Evolutionary conservation across 2,888 invertebrate genomes (phyloP).

Genomic region (Heliothis peltigera): DNA sequence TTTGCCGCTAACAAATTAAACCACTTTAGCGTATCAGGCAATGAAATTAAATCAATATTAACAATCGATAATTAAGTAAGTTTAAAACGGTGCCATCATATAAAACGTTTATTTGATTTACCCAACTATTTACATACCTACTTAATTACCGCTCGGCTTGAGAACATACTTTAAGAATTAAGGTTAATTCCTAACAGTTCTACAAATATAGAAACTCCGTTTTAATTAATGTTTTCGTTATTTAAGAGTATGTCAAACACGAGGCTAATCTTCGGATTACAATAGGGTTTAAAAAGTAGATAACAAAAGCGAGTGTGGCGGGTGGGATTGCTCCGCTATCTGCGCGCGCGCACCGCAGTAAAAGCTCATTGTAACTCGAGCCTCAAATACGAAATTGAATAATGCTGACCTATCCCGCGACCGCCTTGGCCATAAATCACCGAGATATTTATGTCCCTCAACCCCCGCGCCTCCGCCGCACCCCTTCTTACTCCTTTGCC

Average conservation of each 20-base stretch:
- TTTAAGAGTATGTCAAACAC: slow-evolving; percentile 68
- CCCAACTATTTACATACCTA: slow-evolving; percentile 66
- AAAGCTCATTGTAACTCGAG: slow-evolving; percentile 89
- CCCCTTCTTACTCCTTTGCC: slow-evolving; percentile 73
- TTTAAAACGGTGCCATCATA: slow-evolving; percentile 80
- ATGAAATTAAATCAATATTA: slow-evolving; percentile 86
- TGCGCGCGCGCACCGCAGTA: slow-evolving; percentile 85
- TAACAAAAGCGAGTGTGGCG: slow-evolving; percentile 77
- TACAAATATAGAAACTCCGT: slow-evolving; percentile 56
- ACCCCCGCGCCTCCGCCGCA: slow-evolving; percentile 75
- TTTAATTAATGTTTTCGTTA: slow-evolving; percentile 64
- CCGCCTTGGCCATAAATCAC: slow-evolving; percentile 89
- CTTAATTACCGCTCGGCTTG: slow-evolving; percentile 58
- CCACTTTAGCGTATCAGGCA: slow-evolving; percentile 88
- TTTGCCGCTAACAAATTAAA: slow-evolving; percentile 88
- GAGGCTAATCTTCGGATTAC: slow-evolving; percentile 74
- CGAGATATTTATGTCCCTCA: slow-evolving; percentile 89
- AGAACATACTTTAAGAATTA: slow-evolving; percentile 58
- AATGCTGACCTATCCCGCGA: slow-evolving; percentile 90
- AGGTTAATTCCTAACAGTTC: slow-evolving; percentile 56
- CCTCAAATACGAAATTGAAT: slow-evolving; percentile 90
- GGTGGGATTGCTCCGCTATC: slow-evolving; percentile 80
- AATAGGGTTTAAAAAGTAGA: slow-evolving; percentile 78
- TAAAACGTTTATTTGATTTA: slow-evolving; percentile 76
- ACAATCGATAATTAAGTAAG: slow-evolving; percentile 88